These are phyloP conservation scores for Cuniculus paca DNA, from an alignment of 2,797 vertebrate species.

Conservation along the genomic window DNA sequence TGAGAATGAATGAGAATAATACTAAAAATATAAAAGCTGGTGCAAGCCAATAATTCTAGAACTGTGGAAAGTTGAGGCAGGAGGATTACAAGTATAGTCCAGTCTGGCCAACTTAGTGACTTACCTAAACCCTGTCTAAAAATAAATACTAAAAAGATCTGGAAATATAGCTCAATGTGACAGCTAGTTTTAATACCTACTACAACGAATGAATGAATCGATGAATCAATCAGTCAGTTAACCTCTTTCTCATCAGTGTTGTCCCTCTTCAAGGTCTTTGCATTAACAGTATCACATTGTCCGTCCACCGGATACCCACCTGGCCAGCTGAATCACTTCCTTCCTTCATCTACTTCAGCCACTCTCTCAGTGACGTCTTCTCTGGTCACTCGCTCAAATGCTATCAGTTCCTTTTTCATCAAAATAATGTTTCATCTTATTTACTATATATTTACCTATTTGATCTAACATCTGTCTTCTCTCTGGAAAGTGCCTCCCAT, in stretches of 20 bases:
- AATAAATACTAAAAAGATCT: background rate
- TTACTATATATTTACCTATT: background rate
- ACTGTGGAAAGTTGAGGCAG: background rate
- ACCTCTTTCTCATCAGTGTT: background rate
- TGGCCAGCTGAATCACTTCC: background rate
- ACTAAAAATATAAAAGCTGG: background rate
- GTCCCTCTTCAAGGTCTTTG: background rate
- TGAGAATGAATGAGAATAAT: background rate
- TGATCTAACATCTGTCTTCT: background rate
- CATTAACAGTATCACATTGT: background rate
- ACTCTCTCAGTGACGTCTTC: background rate
- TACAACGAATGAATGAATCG: background rate
- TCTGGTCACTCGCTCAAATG: background rate
- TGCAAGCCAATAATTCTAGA: background rate
- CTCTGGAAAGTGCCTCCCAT: background rate
- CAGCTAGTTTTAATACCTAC: background rate
- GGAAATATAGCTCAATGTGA: background rate
- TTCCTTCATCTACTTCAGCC: background rate
- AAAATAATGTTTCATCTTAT: background rate
- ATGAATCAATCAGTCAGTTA: background rate
- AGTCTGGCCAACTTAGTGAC: background rate
- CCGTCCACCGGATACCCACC: background rate
- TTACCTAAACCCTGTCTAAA: background rate
- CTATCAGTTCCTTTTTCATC: background rate
- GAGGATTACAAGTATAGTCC: background rate